phyloP scores from a whole-genome alignment of 2,113 vertebrate species.

The Stictonetta naevosa region DNA sequence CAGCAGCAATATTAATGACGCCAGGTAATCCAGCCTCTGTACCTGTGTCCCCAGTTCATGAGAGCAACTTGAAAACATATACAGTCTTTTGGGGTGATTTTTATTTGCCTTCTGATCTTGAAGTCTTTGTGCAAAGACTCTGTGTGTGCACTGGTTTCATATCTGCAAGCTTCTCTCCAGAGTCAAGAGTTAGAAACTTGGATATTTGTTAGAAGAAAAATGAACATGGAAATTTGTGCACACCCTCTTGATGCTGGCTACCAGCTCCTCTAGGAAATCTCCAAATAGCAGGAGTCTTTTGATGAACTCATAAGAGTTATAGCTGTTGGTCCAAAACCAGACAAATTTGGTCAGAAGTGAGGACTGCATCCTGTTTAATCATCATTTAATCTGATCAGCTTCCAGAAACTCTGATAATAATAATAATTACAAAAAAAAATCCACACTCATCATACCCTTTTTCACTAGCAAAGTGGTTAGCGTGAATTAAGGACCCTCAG shows the following conservation, averaged over 20 bases:
- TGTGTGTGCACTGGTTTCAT: not conserved
- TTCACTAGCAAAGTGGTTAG: not conserved
- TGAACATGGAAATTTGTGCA: rapidly evolving
- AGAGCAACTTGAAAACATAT: not conserved
- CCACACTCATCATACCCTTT: not conserved
- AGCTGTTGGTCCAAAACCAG: not conserved
- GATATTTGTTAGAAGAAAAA: not conserved
- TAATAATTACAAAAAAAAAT: too few species aligned
- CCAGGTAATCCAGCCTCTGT: not conserved
- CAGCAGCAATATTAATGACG: not conserved
- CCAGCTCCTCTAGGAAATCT: not conserved
- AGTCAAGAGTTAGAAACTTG: not conserved
- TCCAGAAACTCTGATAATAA: not conserved
- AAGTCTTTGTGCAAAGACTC: not conserved
- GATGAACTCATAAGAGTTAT: not conserved
- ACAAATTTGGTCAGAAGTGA: not conserved
- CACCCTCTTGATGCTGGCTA: not conserved
- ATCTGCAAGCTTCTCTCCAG: not conserved
- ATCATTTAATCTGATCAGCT: not conserved
- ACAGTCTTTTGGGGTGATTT: not conserved
- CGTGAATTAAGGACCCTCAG: not conserved
- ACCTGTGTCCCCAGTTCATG: not conserved
- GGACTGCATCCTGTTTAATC: not conserved
- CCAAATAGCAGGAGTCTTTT: not conserved
- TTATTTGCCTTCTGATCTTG: not conserved